phyloP scores from a whole-genome alignment of 2,113 vertebrate species.

The Trinectes maculatus region DNA sequence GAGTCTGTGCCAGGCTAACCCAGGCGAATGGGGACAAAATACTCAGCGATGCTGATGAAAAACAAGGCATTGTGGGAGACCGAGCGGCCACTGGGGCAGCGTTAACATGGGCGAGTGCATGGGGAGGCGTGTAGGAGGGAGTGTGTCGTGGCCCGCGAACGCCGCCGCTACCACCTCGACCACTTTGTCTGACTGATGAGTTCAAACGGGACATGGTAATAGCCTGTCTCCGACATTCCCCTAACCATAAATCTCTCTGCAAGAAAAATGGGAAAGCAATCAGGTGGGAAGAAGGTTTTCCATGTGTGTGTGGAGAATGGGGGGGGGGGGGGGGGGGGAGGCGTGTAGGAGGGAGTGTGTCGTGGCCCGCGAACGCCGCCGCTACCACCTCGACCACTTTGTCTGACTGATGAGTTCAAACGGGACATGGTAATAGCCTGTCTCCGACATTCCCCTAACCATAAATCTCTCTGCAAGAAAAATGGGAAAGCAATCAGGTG shows the following conservation, averaged over 20 bases:
- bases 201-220: slow-evolving; percentile 83
- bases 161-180: slow-evolving; percentile 47
- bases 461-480: slow-evolving; percentile 81
- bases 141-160: slow-evolving; percentile 20
- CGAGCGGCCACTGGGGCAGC: slow-evolving; percentile 31
- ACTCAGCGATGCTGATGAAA: slow-evolving; percentile 42
- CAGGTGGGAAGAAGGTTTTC: slow-evolving; percentile 72
- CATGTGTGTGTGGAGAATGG: slow-evolving; percentile 39
- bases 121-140: slow-evolving; percentile 32
- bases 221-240: slow-evolving; percentile 80
- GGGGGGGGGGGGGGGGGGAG: too few relatives aligned
- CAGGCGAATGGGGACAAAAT: too few relatives aligned
- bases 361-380: slow-evolving; percentile 16
- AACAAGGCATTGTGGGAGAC: slow-evolving; percentile 36
- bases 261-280: slow-evolving; percentile 82
- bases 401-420: slow-evolving; percentile 83
- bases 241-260: slow-evolving; percentile 78
- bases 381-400: slow-evolving; percentile 66
- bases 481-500: slow-evolving; percentile 82
- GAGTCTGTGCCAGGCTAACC: too few relatives aligned
- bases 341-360: slow-evolving; percentile 34
- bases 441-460: slow-evolving; percentile 75
- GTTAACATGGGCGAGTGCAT: slow-evolving; percentile 47
- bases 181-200: slow-evolving; percentile 82
- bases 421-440: slow-evolving; percentile 83